phyloP scores from a whole-genome alignment of 1,140 invertebrate genomes.

The Rhyzopertha dominica region DNA sequence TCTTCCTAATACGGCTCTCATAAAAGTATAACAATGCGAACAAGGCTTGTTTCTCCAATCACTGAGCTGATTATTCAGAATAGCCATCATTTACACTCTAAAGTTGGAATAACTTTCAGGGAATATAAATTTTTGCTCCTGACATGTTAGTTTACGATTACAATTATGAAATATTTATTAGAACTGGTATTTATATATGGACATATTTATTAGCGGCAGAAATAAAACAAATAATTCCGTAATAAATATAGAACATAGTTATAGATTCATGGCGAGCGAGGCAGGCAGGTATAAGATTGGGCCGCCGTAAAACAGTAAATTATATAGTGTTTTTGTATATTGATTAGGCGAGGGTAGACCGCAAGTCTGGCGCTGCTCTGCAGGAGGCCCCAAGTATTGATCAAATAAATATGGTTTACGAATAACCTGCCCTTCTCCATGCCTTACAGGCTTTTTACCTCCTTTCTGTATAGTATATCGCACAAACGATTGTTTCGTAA shows the following conservation, averaged over 20 bases:
- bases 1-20: too few relatives aligned
- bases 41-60: too few relatives aligned
- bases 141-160: constrained; percentile 38
- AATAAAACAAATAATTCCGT: constrained; percentile 39
- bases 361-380: constrained; percentile 36
- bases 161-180: constrained; percentile 39
- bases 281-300: constrained; percentile 22
- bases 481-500: too few relatives aligned
- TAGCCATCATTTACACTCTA: too few relatives aligned
- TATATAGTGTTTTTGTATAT: constrained; percentile 41
- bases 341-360: constrained; percentile 37
- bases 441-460: too few relatives aligned
- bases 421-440: constrained; percentile 16
- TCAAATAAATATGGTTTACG: constrained; percentile 36
- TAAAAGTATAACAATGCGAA: too few relatives aligned
- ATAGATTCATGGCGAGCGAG: constrained; percentile 34
- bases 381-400: constrained; percentile 39
- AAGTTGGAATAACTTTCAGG: too few relatives aligned
- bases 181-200: constrained; percentile 32
- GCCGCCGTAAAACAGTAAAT: constrained; percentile 36
- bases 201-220: constrained; percentile 40
- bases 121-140: constrained; percentile 32
- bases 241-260: constrained; percentile 39
- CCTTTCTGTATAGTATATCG: too few relatives aligned
- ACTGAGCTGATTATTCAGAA: too few relatives aligned